Percentiles rank a stretch among this genome's conserved stretches.
These are phyloP conservation scores for Paragorgia papillata DNA, from an alignment of 92 coral and sea anemone genomes.

Conservation along the genomic window DNA sequence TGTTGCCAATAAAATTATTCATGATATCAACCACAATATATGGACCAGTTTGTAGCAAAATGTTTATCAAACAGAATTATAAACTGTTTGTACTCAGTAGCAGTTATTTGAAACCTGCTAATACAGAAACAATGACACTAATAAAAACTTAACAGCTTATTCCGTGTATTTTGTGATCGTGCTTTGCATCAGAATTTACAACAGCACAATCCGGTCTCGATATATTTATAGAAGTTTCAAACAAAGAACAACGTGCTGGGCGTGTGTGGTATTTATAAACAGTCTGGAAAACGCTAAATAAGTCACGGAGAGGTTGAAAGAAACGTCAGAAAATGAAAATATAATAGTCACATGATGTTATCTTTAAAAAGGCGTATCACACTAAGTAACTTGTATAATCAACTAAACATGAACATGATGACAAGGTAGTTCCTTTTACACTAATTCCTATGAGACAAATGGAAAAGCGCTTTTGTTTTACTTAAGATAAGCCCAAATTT, in stretches of 20 bases:
- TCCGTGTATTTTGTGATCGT: too few relatives aligned
- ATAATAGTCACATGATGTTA: too few relatives aligned
- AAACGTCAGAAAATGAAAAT: too few relatives aligned
- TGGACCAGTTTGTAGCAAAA: too few relatives aligned
- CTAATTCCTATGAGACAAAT: slow-evolving; percentile 5
- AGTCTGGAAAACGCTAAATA: not conserved
- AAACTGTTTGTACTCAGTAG: too few relatives aligned
- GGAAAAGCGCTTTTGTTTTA: slow-evolving; percentile 10
- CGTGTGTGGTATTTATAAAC: slow-evolving; percentile 15
- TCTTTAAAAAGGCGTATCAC: not conserved
- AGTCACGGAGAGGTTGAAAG: not conserved
- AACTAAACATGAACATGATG: not conserved
- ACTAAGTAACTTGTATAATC: not conserved
- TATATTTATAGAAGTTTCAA: slow-evolving; percentile 29
- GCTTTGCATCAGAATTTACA: not conserved
- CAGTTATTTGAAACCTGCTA: too few relatives aligned
- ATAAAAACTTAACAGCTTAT: too few relatives aligned
- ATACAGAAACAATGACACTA: too few relatives aligned
- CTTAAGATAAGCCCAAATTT: not conserved
- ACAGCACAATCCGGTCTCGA: not conserved
- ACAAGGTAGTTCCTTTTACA: not conserved
- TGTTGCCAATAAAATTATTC: too few relatives aligned
- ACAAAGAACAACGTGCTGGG: slow-evolving; percentile 42
- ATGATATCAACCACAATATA: too few relatives aligned
- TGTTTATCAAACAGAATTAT: too few relatives aligned